Conservation (phyloP, 2,797 vertebrate species). For the Decapterus maruadsi region DNA sequence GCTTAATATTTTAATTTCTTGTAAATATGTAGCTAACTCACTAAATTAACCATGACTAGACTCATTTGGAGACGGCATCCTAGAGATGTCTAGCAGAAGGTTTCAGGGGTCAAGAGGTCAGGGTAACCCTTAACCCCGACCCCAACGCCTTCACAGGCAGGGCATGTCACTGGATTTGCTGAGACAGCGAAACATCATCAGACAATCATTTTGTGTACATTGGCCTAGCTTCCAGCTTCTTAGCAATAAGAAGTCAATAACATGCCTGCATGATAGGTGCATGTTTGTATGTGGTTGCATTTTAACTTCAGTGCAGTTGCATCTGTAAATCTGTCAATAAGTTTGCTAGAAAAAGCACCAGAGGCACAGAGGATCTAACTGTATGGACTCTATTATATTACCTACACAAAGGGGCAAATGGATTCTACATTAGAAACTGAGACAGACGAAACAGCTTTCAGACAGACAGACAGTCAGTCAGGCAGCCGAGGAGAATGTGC, state of each 20-base stretch:
- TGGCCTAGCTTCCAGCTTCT: conserved; percentile 25
- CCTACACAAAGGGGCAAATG: conserved; percentile 62
- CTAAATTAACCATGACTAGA: too few relatives aligned
- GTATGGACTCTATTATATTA: conserved; percentile 67
- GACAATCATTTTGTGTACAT: background rate
- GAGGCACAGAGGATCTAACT: conserved; percentile 30
- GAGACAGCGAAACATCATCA: background rate
- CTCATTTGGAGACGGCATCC: too few relatives aligned
- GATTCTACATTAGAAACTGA: conserved; percentile 59
- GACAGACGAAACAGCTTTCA: conserved; percentile 54
- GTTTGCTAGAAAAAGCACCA: conserved; percentile 45
- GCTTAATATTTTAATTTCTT: background rate
- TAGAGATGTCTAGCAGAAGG: too few relatives aligned
- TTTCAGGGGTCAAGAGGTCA: too few relatives aligned
- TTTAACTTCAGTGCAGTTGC: conserved; percentile 41
- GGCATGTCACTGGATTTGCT: background rate
- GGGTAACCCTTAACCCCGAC: too few relatives aligned
- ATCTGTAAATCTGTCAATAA: conserved; percentile 24
- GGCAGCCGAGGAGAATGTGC: conserved; percentile 42
- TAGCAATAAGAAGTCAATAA: conserved; percentile 7
- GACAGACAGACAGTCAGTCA: conserved; percentile 57
- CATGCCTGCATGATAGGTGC: conserved; percentile 24
- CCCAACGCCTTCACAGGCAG: too few relatives aligned
- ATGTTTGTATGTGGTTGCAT: conserved; percentile 48
- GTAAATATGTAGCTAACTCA: background rate